Base-by-base conservation (phyloP, 2,888 invertebrate genomes). In the Belgica antarctica region DNA sequence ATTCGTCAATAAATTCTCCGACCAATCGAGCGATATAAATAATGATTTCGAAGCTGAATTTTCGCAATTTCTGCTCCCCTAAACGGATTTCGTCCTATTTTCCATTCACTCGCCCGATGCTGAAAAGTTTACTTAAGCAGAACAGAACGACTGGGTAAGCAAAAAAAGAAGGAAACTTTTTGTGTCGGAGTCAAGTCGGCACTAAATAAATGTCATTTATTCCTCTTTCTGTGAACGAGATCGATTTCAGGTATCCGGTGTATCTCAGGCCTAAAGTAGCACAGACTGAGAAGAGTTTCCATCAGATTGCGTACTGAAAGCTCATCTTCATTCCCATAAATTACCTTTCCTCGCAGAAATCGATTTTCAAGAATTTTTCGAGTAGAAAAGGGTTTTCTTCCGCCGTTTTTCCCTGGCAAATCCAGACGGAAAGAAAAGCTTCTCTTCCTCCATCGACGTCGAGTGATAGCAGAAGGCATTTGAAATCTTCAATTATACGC, bases 401-500 rank as follows among this genome's bases (percentile, higher is more conserved):
- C 34, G 5, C 34, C 12, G 12, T 41, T 7, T 41, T 41, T n/a
- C 31, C n/a, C 41, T 10, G 10, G 5, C 22, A 22, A 17, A 52
- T 52, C 22, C 2, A 22, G 7, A 22, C 19, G 52, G 12, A 52
- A 52, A n/a, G 52, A 52, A 52, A 52, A 17, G 4, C 17, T 52
- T 52, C 22, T 10, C 41, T 41, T 41, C 10, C n/a, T 5, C 19
- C 27, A 22, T 59, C 25, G 25, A n/a, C n/a, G n/a, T 4, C 4
- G 59, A 59, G n/a, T 3, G 22, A 59, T 10, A 27, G 3, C 2
- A n/a, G 15, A 2, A n/a, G 8, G 59, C 59, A 27, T 27, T 25
- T 59, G 59, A 59, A 59, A 59, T 25, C 27, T 59, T 19, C 59
- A 59, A 59, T 59, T 59, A 59, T 59, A 59, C 59, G 59, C 25